These are phyloP conservation scores for Mycogona germanica DNA, from an alignment of 2,888 invertebrate species.

Conservation along the genomic window DNA sequence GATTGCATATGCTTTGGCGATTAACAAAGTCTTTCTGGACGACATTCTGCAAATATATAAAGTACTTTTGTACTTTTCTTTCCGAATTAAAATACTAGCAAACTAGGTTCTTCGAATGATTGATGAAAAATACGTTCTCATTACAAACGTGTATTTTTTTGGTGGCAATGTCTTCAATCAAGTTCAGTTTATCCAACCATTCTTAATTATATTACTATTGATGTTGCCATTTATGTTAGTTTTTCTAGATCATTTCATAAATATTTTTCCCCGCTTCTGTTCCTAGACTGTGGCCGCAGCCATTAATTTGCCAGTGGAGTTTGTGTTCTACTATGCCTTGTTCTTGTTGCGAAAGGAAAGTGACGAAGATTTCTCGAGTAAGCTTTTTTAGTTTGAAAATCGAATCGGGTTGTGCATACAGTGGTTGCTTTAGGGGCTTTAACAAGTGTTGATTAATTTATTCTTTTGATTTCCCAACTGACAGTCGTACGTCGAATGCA, in stretches of 20 bases:
- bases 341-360: constrained; percentile 68
- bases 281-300: constrained; percentile 62
- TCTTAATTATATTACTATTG: too few species aligned
- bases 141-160: too few species aligned
- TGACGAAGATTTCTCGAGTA: constrained; percentile 52
- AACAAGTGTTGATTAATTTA: too few species aligned
- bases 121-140: constrained; percentile 8
- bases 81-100: not conserved
- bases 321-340: constrained; percentile 76
- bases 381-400: constrained; percentile 29
- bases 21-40: not conserved
- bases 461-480: too few species aligned
- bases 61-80: too few species aligned
- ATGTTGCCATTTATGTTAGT: too few species aligned
- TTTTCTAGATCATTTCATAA: not conserved
- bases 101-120: not conserved
- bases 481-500: constrained; percentile 74
- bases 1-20: constrained; percentile 2
- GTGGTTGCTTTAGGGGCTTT: too few species aligned
- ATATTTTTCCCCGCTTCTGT: constrained; percentile 18
- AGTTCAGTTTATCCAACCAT: too few species aligned
- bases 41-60: too few species aligned
- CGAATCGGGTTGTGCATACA: too few species aligned
- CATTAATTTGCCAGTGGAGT: constrained; percentile 64
- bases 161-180: too few species aligned